A percentile compares a stretch with the other conserved stretches of the same genome.
These are phyloP conservation scores for Arothron firmamentum DNA, from an alignment of 2,113 vertebrate species.

Conservation along the genomic window DNA sequence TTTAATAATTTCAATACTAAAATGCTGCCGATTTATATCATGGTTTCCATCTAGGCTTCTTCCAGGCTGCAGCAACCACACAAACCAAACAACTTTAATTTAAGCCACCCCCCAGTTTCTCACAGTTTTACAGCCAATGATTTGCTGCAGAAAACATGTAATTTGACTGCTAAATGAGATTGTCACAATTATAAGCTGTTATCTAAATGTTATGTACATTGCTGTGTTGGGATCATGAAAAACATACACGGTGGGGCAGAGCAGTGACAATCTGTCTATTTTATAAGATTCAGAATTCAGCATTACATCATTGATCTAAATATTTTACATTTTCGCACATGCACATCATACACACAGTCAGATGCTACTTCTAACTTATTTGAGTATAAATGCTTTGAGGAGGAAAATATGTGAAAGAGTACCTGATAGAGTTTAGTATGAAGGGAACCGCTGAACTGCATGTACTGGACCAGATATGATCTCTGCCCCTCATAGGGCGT, in stretches of 20 bases:
- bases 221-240: background rate
- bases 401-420: constrained; percentile 5
- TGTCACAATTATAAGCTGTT: background rate
- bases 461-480: constrained; percentile 98
- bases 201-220: background rate
- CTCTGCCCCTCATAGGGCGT: constrained; percentile 96
- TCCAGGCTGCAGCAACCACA: too few relatives aligned
- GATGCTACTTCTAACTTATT: too few relatives aligned
- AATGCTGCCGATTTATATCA: too few relatives aligned
- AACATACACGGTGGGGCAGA: background rate
- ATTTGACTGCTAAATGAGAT: background rate
- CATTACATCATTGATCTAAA: too few relatives aligned
- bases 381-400: background rate
- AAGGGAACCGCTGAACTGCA: constrained; percentile 98
- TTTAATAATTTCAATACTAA: background rate
- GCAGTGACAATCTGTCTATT: background rate
- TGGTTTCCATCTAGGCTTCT: too few relatives aligned
- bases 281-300: background rate
- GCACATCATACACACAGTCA: too few relatives aligned
- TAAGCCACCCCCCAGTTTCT: background rate
- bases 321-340: too few relatives aligned
- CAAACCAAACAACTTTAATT: background rate
- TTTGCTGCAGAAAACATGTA: background rate
- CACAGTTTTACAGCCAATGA: background rate
- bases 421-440: constrained; percentile 99